Conservation (phyloP, 37 sponge, comb jelly and placozoan genomes). For the Corticium candelabrum region DNA sequence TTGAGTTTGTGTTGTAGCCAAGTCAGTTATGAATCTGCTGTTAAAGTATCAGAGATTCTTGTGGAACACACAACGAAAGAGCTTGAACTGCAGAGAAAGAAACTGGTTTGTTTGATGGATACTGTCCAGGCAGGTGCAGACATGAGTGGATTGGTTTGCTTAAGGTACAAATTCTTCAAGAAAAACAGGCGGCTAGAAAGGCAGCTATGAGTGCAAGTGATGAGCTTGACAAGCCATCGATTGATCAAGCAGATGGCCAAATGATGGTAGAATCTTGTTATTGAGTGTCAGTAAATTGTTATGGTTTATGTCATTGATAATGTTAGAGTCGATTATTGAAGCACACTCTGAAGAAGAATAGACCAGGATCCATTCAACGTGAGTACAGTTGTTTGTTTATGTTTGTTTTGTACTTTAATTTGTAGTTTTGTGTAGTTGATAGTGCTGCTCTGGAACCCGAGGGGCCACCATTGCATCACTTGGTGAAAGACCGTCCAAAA, state of each 20-base stretch:
- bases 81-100: neutral
- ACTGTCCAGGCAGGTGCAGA: too few species aligned
- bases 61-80: neutral
- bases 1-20: too few species aligned
- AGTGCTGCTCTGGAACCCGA: neutral
- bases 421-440: neutral
- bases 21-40: neutral
- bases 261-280: neutral
- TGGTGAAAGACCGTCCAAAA: neutral
- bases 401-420: neutral
- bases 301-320: neutral
- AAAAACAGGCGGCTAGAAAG: too few species aligned
- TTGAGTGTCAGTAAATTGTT: neutral
- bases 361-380: neutral
- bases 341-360: neutral
- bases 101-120: neutral
- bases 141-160: too few species aligned
- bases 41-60: neutral
- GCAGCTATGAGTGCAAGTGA: too few species aligned
- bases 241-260: too few species aligned
- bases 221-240: too few species aligned
- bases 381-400: neutral
- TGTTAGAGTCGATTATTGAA: neutral
- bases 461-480: neutral
- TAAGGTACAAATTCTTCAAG: too few species aligned